Evolutionary conservation across 2,113 vertebrate species (phyloP).

Genomic region (Sminthopsis crassicaudata): DNA sequence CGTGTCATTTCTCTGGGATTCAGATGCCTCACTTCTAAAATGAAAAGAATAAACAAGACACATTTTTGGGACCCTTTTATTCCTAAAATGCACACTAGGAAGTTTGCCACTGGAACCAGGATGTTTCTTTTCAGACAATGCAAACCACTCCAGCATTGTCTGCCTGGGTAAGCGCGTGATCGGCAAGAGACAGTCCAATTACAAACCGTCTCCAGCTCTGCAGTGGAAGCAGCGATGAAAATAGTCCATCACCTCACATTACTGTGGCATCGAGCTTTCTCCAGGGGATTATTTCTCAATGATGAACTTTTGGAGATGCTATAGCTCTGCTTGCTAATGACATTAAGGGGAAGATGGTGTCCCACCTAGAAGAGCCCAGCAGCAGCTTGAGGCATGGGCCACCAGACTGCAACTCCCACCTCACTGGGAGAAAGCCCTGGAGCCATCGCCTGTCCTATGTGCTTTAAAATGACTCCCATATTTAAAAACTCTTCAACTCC

Average conservation of each 20-base stretch:
- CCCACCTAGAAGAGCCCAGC: constrained; percentile 42
- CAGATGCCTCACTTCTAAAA: neutral
- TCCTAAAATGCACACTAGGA: neutral
- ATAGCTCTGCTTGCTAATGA: constrained; percentile 23
- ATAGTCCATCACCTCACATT: constrained; percentile 49
- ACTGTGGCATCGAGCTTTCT: constrained; percentile 9
- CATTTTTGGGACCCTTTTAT: neutral
- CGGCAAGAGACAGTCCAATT: constrained; percentile 38
- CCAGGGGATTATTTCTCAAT: neutral
- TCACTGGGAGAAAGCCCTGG: neutral
- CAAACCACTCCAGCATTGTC: neutral
- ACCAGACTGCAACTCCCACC: neutral
- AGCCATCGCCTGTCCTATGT: neutral
- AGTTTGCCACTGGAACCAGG: constrained; percentile 43
- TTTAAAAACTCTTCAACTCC: neutral
- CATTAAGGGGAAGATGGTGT: constrained; percentile 48
- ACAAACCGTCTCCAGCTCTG: neutral
- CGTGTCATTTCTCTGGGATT: neutral
- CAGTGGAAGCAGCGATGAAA: constrained; percentile 12
- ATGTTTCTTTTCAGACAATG: constrained; percentile 47
- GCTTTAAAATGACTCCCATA: constrained; percentile 9
- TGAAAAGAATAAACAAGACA: neutral
- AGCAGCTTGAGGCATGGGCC: neutral
- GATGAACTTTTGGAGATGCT: constrained; percentile 33
- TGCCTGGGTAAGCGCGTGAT: neutral